Base-by-base conservation (phyloP, 2,888 invertebrate genomes). In the Pristionchus maxplancki region DNA sequence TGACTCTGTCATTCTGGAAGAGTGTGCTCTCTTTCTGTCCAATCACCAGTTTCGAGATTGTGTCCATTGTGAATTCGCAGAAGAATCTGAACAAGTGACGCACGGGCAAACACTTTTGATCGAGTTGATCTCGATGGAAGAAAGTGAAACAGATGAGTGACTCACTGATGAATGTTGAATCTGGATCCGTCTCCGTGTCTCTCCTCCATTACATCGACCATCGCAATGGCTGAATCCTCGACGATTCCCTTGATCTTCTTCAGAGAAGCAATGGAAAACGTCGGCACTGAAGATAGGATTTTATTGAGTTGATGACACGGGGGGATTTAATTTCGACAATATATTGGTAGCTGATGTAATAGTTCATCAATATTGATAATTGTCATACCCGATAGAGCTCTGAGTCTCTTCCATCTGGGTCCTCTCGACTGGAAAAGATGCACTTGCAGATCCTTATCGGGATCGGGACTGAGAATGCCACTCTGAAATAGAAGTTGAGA, bases 81-180 rank as follows among this genome's bases (percentile, higher is more conserved):
- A 53, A 83, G 82, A 83, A 83, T 37, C 82, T 83, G 50, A 34
- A 83, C 0, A 34, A n/a, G 13, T 53, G n/a, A 31, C 28, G 11
- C n/a, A 44, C 50, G 31, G 28, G 40, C 13, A 40, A 31, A 15
- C 71, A 74, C 4, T 37, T 37, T 71, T 28, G 64, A 64, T 64
- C 58, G n/a, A 4, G 15, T 34, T 67, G 31, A 67, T 34, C 34
- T 67, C 34, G 31, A 67, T 64, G 13, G 28, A 20, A 8, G 71
- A 67, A 40, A 40, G 5, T 40, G 74, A 44, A 17, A 74, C 8
- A 53, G 44, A 50, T 78, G 44, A 50, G 0, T 50, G 9, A 83
- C 53, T 83, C 37, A 83, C 82, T 53, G 53, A 44, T 87, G 86
- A n/a, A 87, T 87, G 37, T 87, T 87, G 71, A 87, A 87, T 28